Conservation (phyloP, 2,797 vertebrate genomes). For the Eospalax fontanierii region DNA sequence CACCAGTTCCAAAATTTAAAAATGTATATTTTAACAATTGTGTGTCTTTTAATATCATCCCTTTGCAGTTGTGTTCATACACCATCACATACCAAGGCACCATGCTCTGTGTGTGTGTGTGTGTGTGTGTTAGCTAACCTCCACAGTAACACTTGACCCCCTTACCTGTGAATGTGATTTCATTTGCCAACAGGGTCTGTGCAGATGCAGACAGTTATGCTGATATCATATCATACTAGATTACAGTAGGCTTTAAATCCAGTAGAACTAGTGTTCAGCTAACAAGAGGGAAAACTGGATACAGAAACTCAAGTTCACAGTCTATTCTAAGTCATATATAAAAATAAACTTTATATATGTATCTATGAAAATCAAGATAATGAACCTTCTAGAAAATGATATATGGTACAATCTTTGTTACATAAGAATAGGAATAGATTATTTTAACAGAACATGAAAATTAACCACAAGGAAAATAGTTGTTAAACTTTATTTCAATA, state of each 20-base stretch:
- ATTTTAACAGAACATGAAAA: conserved; percentile 24
- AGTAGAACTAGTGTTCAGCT: no score
- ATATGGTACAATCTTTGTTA: neutral
- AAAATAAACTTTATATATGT: neutral
- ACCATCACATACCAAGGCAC: neutral
- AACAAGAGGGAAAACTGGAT: neutral
- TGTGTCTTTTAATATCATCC: neutral
- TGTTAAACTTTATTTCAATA: neutral
- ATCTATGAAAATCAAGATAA: conserved; percentile 45
- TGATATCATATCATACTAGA: no score
- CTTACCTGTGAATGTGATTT: neutral
- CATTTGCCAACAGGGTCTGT: neutral
- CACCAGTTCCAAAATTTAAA: no score
- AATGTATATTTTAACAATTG: neutral
- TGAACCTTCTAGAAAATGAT: conserved; percentile 1
- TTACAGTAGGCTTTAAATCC: no score
- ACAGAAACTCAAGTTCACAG: neutral
- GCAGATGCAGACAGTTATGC: no score
- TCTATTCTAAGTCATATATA: conserved; percentile 24
- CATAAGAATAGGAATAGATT: neutral
- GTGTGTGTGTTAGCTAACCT: neutral
- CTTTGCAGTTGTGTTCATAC: neutral
- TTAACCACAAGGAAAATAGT: neutral
- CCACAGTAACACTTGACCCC: neutral
- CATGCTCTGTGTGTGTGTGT: no score